Conservation (phyloP, 2,888 invertebrate species). For the Margaritifera margaritifera region DNA sequence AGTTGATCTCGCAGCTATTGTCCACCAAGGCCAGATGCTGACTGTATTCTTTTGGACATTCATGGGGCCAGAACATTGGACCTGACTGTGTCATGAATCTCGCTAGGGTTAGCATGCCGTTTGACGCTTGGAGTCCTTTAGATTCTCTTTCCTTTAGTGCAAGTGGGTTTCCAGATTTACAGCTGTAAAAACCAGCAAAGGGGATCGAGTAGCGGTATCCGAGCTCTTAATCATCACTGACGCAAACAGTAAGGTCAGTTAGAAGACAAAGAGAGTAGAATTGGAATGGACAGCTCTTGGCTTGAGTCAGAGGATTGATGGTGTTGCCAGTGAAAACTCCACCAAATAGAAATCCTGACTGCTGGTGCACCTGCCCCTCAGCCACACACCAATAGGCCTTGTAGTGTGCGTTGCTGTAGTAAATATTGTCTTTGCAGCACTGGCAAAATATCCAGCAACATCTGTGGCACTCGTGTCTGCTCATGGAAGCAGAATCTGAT, state of each 20-base stretch:
- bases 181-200: constrained; percentile 63
- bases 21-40: constrained; percentile 54
- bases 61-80: constrained; percentile 41
- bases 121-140: too few relatives aligned
- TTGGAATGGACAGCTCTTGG: constrained; percentile 45
- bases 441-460: constrained; percentile 43
- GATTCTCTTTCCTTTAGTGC: constrained; percentile 12
- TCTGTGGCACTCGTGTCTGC: constrained; percentile 31
- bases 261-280: constrained; percentile 50
- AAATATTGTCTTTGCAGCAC: constrained; percentile 30
- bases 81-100: constrained; percentile 30
- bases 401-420: constrained; percentile 39
- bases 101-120: constrained; percentile 9
- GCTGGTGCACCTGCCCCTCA: constrained; percentile 24
- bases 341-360: constrained; percentile 60
- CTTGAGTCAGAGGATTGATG: constrained; percentile 47
- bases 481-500: constrained; percentile 14
- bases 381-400: constrained; percentile 59
- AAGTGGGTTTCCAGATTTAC: constrained; percentile 53
- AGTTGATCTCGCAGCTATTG: constrained; percentile 57
- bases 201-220: constrained; percentile 46
- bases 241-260: constrained; percentile 49
- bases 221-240: constrained; percentile 59
- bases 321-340: constrained; percentile 49
- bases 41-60: constrained; percentile 59